Evolutionary conservation across 2,888 invertebrate genomes (phyloP).

Genomic region (Chouioia cunea): DNA sequence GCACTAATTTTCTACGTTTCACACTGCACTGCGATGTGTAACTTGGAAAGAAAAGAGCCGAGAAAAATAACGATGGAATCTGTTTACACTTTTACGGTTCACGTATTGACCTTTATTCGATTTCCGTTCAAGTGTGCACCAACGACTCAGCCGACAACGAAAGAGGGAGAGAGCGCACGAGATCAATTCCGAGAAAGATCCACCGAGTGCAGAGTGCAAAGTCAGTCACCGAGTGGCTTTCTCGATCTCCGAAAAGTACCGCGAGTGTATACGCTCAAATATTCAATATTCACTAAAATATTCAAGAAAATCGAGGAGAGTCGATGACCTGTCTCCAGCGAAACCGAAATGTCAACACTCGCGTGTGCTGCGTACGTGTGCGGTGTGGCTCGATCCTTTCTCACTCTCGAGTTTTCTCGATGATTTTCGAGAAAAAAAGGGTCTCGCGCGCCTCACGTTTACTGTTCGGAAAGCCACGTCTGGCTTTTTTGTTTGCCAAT

Average conservation of each 20-base stretch:
- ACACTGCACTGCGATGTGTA: too few species aligned
- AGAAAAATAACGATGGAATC: too few species aligned
- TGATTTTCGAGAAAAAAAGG: too few species aligned
- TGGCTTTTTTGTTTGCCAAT: too few species aligned
- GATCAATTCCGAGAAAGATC: conserved; percentile 13
- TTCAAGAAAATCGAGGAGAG: too few species aligned
- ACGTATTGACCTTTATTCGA: conserved; percentile 5
- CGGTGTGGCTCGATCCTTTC: too few species aligned
- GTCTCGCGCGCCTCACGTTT: too few species aligned
- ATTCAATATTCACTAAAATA: too few species aligned
- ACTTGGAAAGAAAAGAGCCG: too few species aligned
- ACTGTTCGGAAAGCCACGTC: too few species aligned
- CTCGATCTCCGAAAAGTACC: conserved; percentile 7
- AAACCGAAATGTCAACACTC: conserved; percentile 36
- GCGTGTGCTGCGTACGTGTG: background rate
- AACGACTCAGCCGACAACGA: background rate
- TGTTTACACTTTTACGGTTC: conserved; percentile 7
- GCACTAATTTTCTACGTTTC: too few species aligned
- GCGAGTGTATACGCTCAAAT: background rate
- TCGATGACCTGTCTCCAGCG: conserved; percentile 37
- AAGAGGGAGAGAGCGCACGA: background rate
- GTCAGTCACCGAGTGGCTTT: conserved; percentile 16
- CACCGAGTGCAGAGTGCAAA: conserved; percentile 28
- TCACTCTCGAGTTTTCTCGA: too few species aligned
- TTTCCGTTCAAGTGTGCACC: background rate